Conservation (phyloP, 2,888 invertebrate species). For the Heliconius cydno region DNA sequence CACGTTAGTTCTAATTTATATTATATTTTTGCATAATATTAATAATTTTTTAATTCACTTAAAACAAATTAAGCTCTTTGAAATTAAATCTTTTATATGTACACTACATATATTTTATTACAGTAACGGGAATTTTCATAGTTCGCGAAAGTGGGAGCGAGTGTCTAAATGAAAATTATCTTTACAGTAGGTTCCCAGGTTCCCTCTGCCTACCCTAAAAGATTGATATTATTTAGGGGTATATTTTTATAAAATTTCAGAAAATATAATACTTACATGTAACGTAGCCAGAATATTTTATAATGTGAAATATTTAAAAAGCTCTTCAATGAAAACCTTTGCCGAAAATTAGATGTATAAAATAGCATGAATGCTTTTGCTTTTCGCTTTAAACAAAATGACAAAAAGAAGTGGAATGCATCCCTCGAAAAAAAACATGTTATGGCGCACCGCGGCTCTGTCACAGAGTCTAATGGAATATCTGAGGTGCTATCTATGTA, state of each 20-base stretch:
- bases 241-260: neutral
- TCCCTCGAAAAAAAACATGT: neutral
- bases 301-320: neutral
- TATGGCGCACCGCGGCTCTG: neutral
- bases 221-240: neutral
- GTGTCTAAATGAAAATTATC: too few relatives aligned
- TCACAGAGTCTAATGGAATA: slow-evolving; percentile 11
- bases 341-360: neutral
- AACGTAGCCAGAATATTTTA: neutral
- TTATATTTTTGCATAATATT: neutral
- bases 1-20: neutral
- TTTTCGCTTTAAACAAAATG: slow-evolving; percentile 8
- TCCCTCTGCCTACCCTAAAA: too few relatives aligned
- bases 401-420: slow-evolving; percentile 11
- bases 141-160: too few relatives aligned
- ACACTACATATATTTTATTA: too few relatives aligned
- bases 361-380: neutral
- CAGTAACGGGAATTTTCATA: too few relatives aligned
- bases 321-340: neutral
- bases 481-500: neutral
- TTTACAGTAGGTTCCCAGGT: too few relatives aligned
- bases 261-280: neutral
- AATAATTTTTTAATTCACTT: neutral
- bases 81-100: too few relatives aligned
- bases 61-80: neutral